Conservation (phyloP, 1,140 invertebrate species). For the Melanaphis sacchari region DNA sequence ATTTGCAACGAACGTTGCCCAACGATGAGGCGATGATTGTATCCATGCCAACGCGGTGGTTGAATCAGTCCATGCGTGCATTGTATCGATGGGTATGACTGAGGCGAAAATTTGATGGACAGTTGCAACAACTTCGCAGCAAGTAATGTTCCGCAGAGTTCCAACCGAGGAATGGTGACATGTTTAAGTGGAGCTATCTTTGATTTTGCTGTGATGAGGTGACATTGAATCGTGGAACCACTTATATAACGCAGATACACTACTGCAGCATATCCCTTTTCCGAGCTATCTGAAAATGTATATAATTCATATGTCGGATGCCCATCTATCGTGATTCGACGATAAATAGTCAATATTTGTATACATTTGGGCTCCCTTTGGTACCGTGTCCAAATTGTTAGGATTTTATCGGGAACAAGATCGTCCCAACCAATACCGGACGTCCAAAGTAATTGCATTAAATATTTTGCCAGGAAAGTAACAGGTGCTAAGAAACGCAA, state of each 20-base stretch:
- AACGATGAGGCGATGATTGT: constrained; percentile 58
- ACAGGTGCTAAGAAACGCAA: constrained; percentile 63
- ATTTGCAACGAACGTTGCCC: constrained; percentile 64
- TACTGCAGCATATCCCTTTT: neutral
- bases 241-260: constrained; percentile 57
- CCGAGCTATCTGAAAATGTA: neutral
- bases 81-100: neutral
- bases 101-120: neutral
- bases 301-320: neutral
- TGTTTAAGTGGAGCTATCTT: constrained; percentile 64
- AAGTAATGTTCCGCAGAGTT: constrained; percentile 64
- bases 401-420: constrained; percentile 59
- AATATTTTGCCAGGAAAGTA: constrained; percentile 62
- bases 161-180: constrained; percentile 63
- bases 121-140: constrained; percentile 53
- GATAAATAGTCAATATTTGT: neutral
- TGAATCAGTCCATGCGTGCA: constrained; percentile 62
- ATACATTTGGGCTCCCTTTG: neutral
- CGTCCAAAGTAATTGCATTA: constrained; percentile 63
- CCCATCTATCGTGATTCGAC: neutral
- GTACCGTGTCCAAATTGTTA: constrained; percentile 58
- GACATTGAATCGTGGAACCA: neutral
- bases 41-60: constrained; percentile 63
- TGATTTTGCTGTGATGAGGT: constrained; percentile 62
- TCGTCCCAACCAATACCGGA: constrained; percentile 63